A percentile compares a stretch with the other conserved stretches of the same genome.
These are phyloP conservation scores for Myotis davidii DNA, from an alignment of 2,113 vertebrate genomes.

Conservation along the genomic window DNA sequence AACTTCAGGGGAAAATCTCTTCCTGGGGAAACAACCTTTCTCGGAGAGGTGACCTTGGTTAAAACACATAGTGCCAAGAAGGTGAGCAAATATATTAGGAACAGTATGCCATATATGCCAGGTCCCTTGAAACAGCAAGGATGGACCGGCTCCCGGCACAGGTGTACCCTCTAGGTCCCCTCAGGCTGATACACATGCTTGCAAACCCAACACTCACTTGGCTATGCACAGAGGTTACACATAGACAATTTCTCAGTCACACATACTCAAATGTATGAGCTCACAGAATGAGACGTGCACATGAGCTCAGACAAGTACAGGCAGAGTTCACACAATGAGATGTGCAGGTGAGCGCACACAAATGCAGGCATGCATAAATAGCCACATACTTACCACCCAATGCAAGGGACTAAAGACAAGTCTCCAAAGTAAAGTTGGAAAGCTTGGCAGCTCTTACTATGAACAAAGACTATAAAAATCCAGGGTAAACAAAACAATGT, in stretches of 20 bases:
- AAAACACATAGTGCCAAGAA: no score
- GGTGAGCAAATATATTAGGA: no score
- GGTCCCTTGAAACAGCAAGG: no score
- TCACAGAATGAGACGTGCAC: neutral
- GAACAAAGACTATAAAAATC: neutral
- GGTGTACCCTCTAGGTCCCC: rapidly evolving
- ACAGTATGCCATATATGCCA: no score
- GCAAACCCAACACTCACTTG: neutral
- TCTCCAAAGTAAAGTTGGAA: neutral
- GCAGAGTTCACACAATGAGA: neutral
- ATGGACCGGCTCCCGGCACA: no score
- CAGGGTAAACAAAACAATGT: neutral
- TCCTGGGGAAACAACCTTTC: no score
- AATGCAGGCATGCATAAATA: neutral
- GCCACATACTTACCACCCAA: rapidly evolving
- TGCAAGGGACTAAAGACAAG: neutral
- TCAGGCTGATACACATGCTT: neutral
- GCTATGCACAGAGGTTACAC: rapidly evolving
- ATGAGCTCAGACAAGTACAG: neutral
- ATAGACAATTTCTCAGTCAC: neutral
- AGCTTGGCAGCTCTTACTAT: neutral
- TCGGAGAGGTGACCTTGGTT: no score
- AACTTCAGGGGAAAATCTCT: no score
- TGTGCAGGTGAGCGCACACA: no score
- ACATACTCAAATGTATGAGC: rapidly evolving